Conservation (phyloP, 2,797 vertebrate genomes). For the Hyperoplus immaculatus region DNA sequence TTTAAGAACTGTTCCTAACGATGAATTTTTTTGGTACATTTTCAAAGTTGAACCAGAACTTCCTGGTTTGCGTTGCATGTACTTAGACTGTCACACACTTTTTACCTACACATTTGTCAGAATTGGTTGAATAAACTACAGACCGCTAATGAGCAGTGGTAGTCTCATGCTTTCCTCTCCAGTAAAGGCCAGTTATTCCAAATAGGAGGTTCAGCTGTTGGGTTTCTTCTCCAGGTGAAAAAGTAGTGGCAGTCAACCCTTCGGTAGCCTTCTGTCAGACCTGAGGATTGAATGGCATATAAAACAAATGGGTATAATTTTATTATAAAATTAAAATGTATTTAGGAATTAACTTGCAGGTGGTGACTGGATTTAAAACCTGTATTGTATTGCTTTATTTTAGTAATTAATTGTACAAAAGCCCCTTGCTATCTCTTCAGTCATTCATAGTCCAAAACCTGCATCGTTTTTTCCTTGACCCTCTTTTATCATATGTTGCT, state of each 20-base stretch:
- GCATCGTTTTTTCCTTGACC: too few species aligned
- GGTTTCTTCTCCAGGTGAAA: background rate
- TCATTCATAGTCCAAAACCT: background rate
- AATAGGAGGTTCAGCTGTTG: background rate
- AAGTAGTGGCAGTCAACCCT: background rate
- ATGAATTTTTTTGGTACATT: background rate
- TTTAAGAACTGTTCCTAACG: too few species aligned
- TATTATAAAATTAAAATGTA: background rate
- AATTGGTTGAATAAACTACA: constrained; percentile 42
- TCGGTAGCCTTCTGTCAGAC: background rate
- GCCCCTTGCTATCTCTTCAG: background rate
- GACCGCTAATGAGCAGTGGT: background rate
- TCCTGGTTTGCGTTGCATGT: background rate
- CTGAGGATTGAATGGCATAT: background rate
- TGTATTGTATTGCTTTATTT: too few species aligned
- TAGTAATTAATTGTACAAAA: background rate
- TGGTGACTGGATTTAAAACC: background rate
- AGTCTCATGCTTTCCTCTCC: background rate
- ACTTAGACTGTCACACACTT: background rate
- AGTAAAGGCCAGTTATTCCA: background rate
- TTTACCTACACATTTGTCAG: constrained; percentile 5
- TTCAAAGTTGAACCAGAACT: constrained; percentile 12
- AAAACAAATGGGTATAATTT: background rate
- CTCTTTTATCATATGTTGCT: background rate
- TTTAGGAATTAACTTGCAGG: background rate